Evolutionary conservation across 92 coral and sea anemone species (phyloP).

Genomic region (Isaurus tuberculatus): DNA sequence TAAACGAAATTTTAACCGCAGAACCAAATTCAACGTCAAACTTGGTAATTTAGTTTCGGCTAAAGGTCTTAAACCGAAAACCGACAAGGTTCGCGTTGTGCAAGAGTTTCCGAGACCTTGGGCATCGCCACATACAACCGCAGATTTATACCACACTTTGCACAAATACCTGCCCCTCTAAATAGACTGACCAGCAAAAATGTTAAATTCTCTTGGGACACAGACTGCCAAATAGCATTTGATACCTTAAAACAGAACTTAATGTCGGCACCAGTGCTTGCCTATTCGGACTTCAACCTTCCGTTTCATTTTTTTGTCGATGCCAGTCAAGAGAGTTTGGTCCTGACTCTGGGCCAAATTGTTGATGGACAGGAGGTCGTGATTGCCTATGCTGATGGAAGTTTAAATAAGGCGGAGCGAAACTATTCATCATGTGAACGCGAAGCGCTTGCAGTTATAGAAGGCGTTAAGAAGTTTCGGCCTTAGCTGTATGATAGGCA

Average conservation of each 20-base stretch:
- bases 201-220: slow-evolving; percentile 31
- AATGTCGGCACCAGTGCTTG: slow-evolving; percentile 40
- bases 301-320: slow-evolving; percentile 45
- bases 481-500: slow-evolving; percentile 50
- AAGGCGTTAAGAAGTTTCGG: slow-evolving; percentile 38
- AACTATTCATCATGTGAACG: slow-evolving; percentile 27
- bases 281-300: slow-evolving; percentile 24
- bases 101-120: slow-evolving; percentile 64
- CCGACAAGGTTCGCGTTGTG: slow-evolving; percentile 51
- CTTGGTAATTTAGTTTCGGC: slow-evolving; percentile 33
- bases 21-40: too few species aligned
- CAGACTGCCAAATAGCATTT: slow-evolving; percentile 30
- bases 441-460: slow-evolving; percentile 40
- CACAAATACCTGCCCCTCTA: slow-evolving; percentile 44
- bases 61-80: slow-evolving; percentile 60
- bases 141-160: slow-evolving; percentile 64
- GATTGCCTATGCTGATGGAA: slow-evolving; percentile 54
- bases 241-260: slow-evolving; percentile 18
- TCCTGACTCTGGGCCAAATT: slow-evolving; percentile 47
- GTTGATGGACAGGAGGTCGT: slow-evolving; percentile 46
- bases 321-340: slow-evolving; percentile 41
- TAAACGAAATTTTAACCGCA: too few species aligned
- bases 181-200: slow-evolving; percentile 38
- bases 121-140: slow-evolving; percentile 64
- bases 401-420: slow-evolving; percentile 36